Evolutionary conservation across 1,140 invertebrate genomes (phyloP).

Genomic region (Cydia pomonella): DNA sequence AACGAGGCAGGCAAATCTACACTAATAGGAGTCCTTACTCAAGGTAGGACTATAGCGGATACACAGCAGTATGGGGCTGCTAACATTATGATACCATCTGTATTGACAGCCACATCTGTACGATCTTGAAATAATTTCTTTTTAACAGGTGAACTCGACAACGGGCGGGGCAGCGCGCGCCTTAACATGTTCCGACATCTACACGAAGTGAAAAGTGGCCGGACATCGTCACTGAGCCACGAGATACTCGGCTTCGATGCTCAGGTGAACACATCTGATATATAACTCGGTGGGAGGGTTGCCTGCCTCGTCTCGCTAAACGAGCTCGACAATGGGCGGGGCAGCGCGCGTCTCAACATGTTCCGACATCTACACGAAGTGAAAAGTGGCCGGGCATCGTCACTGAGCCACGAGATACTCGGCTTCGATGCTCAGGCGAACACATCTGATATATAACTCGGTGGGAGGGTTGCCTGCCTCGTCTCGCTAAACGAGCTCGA

Average conservation of each 20-base stretch:
- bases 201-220: slow-evolving; percentile 97
- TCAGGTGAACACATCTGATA: slow-evolving; percentile 72
- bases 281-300: background rate
- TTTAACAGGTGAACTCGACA: slow-evolving; percentile 90
- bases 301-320: too few species aligned
- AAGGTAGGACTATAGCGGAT: slow-evolving; percentile 83
- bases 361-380: too few species aligned
- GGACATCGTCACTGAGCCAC: slow-evolving; percentile 97
- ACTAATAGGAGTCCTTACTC: slow-evolving; percentile 95
- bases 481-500: slow-evolving; percentile 82
- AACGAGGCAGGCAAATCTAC: slow-evolving; percentile 97
- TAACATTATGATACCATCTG: too few species aligned
- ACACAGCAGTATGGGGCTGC: too few species aligned
- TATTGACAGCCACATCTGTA: too few species aligned
- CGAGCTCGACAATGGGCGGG: slow-evolving; percentile 96
- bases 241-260: slow-evolving; percentile 97
- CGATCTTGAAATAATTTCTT: background rate
- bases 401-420: slow-evolving; percentile 90
- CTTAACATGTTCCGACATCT: slow-evolving; percentile 97
- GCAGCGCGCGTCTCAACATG: too few species aligned
- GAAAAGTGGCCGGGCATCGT: too few species aligned
- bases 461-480: slow-evolving; percentile 72
- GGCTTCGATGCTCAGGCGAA: slow-evolving; percentile 36
- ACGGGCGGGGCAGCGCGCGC: slow-evolving; percentile 95
- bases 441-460: background rate